Evolutionary conservation across 1,140 invertebrate genomes (phyloP), one percentile per base, ranked within the genome.

Genomic region (Solen grandis): DNA sequence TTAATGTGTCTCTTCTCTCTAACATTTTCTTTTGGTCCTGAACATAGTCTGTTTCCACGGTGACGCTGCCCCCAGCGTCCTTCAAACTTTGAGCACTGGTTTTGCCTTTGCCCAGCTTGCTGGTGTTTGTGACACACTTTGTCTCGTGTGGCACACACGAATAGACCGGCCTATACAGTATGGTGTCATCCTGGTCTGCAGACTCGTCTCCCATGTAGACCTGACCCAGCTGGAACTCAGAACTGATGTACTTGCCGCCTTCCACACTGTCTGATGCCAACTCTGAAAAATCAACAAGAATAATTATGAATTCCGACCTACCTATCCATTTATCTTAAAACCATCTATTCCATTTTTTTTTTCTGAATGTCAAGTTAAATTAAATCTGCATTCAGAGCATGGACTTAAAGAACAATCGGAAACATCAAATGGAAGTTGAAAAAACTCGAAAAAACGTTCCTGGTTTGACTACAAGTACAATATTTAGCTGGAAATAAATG

Each of bases 211-310:
- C 96, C 90, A 96, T 96, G 89, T 96, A 97, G 3, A 96, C 96
- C 90, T 96, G 95, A 2, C 96, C 96, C 10, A 96, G 88, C 41
- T 96, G 94, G 89, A 97, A 96, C 91, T 96, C 96, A 0, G 96
- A 95, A 25, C 95, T 96, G 36, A 96, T 95, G 92, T 96, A 96
- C 88, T 95, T 94, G 0, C 96, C 96, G 22, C 96, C 96, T 92
- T 96, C 96, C 0, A 96, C 95, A 84, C 95, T 94, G 25, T 95
- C 94, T 63, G 93, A 94, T 13, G 95, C 95, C 38, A 94, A 93
- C 86, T 96, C 96, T 96, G 89, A 19, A 92, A 92, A 84, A 72
- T 65, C 81, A 79, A n/a, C n/a, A n/a, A n/a, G n/a, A n/a, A n/a
- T n/a, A n/a, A n/a, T n/a, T n/a, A n/a, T n/a, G 5, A 29, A 16